These are phyloP conservation scores for Acheta domesticus DNA, from an alignment of 2,888 invertebrate genomes.

Conservation along the genomic window DNA sequence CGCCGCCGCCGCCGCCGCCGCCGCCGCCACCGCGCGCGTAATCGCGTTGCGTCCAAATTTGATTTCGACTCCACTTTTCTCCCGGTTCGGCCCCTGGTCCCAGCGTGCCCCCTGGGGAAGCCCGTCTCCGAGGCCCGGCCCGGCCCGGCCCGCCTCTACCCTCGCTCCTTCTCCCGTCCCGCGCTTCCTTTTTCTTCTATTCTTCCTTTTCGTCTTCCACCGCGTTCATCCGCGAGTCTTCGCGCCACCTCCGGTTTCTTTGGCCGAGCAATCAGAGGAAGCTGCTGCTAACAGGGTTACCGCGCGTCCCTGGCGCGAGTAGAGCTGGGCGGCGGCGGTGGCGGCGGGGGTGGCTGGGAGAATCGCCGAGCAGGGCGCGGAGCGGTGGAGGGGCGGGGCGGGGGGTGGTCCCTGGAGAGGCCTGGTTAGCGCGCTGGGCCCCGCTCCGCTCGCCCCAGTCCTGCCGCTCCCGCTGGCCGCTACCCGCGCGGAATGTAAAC, in stretches of 20 bases:
- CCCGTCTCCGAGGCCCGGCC: not conserved
- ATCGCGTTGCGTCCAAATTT: constrained; percentile 1
- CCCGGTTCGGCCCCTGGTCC: not conserved
- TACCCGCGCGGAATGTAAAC: not conserved
- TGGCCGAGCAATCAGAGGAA: not conserved
- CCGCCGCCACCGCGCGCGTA: not conserved
- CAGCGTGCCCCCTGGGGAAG: not conserved
- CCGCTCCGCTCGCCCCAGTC: not conserved
- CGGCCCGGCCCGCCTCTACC: not conserved
- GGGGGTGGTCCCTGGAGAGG: not conserved
- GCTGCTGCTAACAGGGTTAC: not conserved
- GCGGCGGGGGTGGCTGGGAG: not conserved
- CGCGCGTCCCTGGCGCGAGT: not conserved
- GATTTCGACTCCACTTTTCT: not conserved
- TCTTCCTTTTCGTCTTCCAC: not conserved
- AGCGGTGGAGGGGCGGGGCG: not conserved
- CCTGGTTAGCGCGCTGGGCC: not conserved
- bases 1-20: not conserved
- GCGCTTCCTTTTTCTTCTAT: not conserved
- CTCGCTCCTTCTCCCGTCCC: not conserved
- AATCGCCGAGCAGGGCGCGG: not conserved
- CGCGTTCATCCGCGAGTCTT: not conserved
- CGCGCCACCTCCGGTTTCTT: too few relatives aligned
- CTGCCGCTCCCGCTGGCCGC: not conserved
- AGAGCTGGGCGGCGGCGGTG: not conserved